A percentile compares a stretch with the other conserved stretches of the same genome.
Evolutionary conservation across 2,113 vertebrate species (phyloP).

Genomic region (Monarcha castaneiventris): DNA sequence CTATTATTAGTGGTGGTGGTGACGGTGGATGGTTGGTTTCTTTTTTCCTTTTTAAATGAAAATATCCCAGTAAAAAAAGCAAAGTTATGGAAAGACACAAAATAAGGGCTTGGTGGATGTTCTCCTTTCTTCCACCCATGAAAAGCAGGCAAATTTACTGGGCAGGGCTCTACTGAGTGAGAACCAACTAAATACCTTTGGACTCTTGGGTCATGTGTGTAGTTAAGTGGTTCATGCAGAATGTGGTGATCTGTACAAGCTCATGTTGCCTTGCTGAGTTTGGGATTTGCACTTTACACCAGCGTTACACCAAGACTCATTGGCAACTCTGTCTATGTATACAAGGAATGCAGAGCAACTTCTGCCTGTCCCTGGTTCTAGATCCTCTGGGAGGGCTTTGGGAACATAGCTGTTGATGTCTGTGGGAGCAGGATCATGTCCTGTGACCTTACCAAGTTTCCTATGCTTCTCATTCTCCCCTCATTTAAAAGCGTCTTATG

Average conservation of each 20-base stretch:
- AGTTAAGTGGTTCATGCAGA: not conserved
- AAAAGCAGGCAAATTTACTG: not conserved
- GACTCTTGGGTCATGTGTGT: too few relatives aligned
- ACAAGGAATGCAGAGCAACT: not conserved
- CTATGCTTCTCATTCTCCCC: not conserved
- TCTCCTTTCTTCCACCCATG: not conserved
- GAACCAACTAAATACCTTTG: not conserved
- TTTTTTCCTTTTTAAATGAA: not conserved
- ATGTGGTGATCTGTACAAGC: not conserved
- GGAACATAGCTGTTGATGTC: not conserved
- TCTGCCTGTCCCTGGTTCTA: not conserved
- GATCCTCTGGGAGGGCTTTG: slow-evolving; percentile 33
- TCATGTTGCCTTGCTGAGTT: not conserved
- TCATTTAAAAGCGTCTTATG: not conserved
- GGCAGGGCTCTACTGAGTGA: not conserved
- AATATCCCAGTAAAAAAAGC: not conserved
- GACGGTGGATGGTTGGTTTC: not conserved
- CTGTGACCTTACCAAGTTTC: slow-evolving; percentile 46
- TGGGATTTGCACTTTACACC: not conserved
- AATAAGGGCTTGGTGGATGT: not conserved
- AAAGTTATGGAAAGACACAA: not conserved
- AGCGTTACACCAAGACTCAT: not conserved
- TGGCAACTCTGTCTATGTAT: not conserved
- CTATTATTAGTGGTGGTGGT: not conserved
- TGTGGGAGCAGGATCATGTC: not conserved